Evolutionary conservation across 2,797 vertebrate genomes (phyloP), one percentile per base, ranked within the genome.

Genomic region (Urosaurus nigricauda): DNA sequence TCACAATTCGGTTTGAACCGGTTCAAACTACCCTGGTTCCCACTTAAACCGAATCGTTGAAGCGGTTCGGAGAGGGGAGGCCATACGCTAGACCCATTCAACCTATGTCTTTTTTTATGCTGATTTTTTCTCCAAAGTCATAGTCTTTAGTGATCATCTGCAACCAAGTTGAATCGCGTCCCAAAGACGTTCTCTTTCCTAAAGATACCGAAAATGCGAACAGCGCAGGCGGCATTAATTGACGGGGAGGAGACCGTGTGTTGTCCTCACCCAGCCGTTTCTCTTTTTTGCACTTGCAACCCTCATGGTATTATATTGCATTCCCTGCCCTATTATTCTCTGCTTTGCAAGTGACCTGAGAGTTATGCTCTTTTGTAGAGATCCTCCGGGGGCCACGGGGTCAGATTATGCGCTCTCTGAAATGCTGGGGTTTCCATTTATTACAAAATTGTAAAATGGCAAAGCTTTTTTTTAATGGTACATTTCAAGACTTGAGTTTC

Each of bases 331-430:
- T 58, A 0, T 68, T 47, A 37, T 77, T 74, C 17, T 37, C 85
- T 63, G 2, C 56, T 1, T n/a, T 2, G 0, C 19, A 1, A n/a
- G 21, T 6, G 29, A 16, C 7, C 78, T 43, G 43, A 0, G 37
- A 35, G 53, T 79, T 85, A 17, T 82, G 86, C 56, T 84, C 43
- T 37, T 92, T 91, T 71, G 24, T 32, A 29, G 68, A 29, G 1
- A 51, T 7, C 21, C 16, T 70, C 86, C 88, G 0, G 26, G 56
- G 51, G 32, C 21, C 60, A 3, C 53, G 0, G 0, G 77, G 80
- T 75, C 63, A 90, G 92, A 78, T 86, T 17, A 13, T n/a, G n/a
- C 56, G 85, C 26, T 0, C 24, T 89, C 83, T 81, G 86, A 87
- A 92, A 92, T 51, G 24, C 26, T 65, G n/a, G 2, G 32, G 32